Conservation (phyloP, 1,140 invertebrate genomes). For the Calliopsis andreniformis region DNA sequence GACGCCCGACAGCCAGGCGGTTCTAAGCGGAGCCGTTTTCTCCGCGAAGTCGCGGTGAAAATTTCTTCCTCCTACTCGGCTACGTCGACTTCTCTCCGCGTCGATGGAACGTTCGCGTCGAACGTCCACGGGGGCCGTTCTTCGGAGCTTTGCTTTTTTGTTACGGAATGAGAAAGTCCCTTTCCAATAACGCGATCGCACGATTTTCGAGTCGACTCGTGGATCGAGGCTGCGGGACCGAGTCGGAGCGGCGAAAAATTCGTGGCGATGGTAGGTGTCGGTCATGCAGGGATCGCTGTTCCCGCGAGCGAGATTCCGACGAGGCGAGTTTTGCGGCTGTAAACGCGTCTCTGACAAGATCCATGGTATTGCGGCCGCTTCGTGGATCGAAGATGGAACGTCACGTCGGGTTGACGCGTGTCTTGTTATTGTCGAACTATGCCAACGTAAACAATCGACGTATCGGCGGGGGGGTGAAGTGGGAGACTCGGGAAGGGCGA, state of each 20-base stretch:
- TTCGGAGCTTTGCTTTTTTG: conserved; percentile 5
- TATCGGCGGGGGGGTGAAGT: background rate
- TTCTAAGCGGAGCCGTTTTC: conserved; percentile 57
- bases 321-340: conserved; percentile 1
- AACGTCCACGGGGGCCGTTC: background rate
- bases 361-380: background rate
- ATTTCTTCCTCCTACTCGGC: conserved; percentile 33
- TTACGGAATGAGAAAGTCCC: conserved; percentile 23
- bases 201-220: conserved; percentile 7
- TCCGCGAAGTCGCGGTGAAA: conserved; percentile 52
- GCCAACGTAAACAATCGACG: background rate
- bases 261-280: conserved; percentile 18
- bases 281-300: conserved; percentile 42
- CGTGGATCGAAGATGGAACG: background rate
- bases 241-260: conserved; percentile 12
- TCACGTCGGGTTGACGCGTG: background rate
- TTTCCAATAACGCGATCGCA: background rate
- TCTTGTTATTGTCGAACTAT: background rate
- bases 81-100: conserved; percentile 14
- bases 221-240: conserved; percentile 2
- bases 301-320: background rate
- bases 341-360: background rate
- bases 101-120: background rate
- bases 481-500: too few species aligned
- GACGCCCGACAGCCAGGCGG: conserved; percentile 41